Percentiles rank a stretch among this genome's conserved stretches.
phyloP scores from a whole-genome alignment of 2,888 invertebrate genomes.

The Caenorhabditis sp. region DNA sequence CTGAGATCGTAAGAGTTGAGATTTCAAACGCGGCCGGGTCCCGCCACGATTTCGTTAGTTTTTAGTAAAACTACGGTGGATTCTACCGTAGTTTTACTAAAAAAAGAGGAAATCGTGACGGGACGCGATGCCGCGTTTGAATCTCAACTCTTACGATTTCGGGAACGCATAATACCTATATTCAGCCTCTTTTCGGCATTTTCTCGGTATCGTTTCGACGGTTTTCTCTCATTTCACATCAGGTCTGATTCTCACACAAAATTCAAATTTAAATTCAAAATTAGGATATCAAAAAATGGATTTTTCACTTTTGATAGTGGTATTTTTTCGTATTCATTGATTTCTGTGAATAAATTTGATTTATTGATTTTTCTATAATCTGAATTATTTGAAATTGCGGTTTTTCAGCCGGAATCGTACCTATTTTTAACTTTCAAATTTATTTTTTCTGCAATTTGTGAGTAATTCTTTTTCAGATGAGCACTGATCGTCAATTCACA shows the following conservation, averaged over 20 bases:
- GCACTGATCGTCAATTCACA: conserved; percentile 19
- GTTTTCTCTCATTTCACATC: conserved; percentile 4
- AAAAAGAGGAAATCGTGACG: too few relatives aligned
- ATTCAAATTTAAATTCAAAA: too few relatives aligned
- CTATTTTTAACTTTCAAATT: not conserved
- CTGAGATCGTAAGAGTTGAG: too few relatives aligned
- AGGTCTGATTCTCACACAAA: conserved; percentile 11
- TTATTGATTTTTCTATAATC: not conserved
- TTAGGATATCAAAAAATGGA: not conserved
- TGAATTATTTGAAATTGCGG: not conserved
- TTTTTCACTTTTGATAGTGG: not conserved
- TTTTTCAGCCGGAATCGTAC: too few relatives aligned
- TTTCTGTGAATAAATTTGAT: conserved; percentile 16
- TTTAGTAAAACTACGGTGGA: too few relatives aligned
- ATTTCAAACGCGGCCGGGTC: too few relatives aligned
- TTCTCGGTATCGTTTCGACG: conserved; percentile 10
- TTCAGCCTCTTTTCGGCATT: not conserved
- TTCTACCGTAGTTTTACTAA: too few relatives aligned
- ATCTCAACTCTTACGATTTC: too few relatives aligned
- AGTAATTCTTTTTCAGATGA: conserved; percentile 18
- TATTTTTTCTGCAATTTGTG: too few relatives aligned
- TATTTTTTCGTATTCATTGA: not conserved
- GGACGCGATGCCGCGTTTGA: too few relatives aligned
- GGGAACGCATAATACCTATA: too few relatives aligned
- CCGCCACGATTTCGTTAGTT: too few relatives aligned